Conservation (phyloP, 1,140 invertebrate genomes). For the Procambarus clarkii region DNA sequence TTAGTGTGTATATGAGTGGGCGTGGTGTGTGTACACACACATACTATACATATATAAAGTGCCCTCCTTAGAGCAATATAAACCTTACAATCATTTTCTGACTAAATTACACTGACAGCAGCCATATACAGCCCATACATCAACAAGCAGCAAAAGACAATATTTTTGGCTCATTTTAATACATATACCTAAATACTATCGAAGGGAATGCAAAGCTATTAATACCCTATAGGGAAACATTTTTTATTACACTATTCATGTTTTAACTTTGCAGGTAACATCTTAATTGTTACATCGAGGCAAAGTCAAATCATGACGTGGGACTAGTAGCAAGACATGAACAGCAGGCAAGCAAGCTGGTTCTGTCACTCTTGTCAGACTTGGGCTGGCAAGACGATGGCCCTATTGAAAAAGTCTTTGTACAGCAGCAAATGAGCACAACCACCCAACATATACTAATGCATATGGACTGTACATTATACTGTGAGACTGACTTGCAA, state of each 20-base stretch:
- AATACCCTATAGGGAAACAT: slow-evolving; percentile 35
- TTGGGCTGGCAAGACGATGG: slow-evolving; percentile 48
- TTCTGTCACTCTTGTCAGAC: slow-evolving; percentile 15
- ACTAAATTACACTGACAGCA: neutral
- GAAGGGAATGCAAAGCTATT: slow-evolving; percentile 30
- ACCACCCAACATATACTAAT: slow-evolving; percentile 36
- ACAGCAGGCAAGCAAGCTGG: slow-evolving; percentile 47
- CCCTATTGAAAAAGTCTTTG: slow-evolving; percentile 19
- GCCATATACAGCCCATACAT: neutral
- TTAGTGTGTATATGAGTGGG: too few species aligned
- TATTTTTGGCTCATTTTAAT: slow-evolving; percentile 29
- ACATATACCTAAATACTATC: slow-evolving; percentile 22
- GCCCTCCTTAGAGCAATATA: too few species aligned
- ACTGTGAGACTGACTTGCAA: slow-evolving; percentile 13
- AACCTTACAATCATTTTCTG: too few species aligned
- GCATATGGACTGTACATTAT: slow-evolving; percentile 54
- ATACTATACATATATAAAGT: too few species aligned
- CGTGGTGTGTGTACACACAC: too few species aligned
- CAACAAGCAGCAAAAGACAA: neutral
- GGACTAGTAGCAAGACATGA: slow-evolving; percentile 51
- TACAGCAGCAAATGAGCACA: slow-evolving; percentile 47
- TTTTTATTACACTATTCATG: slow-evolving; percentile 14
- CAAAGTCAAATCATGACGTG: slow-evolving; percentile 44
- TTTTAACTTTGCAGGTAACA: slow-evolving; percentile 26
- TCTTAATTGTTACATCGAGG: slow-evolving; percentile 26